These are phyloP conservation scores for Sclerurus mexicanus DNA, from an alignment of 2,113 vertebrate species.

Conservation along the genomic window DNA sequence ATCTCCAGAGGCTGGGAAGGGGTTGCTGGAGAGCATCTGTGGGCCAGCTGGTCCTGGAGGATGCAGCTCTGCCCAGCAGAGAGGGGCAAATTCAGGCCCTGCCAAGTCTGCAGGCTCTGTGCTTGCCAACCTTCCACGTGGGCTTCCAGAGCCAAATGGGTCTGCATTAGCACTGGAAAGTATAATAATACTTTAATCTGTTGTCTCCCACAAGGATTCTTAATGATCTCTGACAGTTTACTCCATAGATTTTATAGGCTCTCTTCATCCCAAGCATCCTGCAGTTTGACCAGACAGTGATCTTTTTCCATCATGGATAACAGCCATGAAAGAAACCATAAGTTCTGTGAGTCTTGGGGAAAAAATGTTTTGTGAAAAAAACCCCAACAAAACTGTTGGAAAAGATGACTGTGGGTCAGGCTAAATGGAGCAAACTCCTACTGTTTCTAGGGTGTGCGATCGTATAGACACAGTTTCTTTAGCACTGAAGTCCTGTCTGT, in stretches of 20 bases:
- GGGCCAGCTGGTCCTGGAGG: not conserved
- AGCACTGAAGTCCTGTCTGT: constrained; percentile 5
- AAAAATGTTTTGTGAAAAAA: constrained; percentile 49
- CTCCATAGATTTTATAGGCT: constrained; percentile 18
- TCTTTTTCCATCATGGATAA: constrained; percentile 37
- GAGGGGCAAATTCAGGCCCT: not conserved
- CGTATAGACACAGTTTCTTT: not conserved
- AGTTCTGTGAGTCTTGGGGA: constrained; percentile 30
- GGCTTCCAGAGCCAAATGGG: not conserved
- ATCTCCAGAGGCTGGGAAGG: not conserved
- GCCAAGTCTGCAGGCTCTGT: not conserved
- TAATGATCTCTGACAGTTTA: constrained; percentile 13
- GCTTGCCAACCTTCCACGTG: not conserved
- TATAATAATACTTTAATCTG: not conserved
- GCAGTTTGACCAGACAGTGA: constrained; percentile 38
- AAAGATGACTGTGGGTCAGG: constrained; percentile 41
- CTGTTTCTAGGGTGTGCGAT: not conserved
- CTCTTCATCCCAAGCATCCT: constrained; percentile 32
- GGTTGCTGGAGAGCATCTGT: not conserved
- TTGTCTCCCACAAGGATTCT: constrained; percentile 16
- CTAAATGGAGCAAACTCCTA: constrained; percentile 5
- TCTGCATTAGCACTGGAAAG: not conserved
- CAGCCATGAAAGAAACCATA: constrained; percentile 15
- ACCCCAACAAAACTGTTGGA: not conserved
- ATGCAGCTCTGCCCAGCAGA: not conserved